Evolutionary conservation across 2,797 vertebrate genomes (phyloP), one percentile per base, ranked within the genome.

Genomic region (Sternarchorhynchus goeldii): DNA sequence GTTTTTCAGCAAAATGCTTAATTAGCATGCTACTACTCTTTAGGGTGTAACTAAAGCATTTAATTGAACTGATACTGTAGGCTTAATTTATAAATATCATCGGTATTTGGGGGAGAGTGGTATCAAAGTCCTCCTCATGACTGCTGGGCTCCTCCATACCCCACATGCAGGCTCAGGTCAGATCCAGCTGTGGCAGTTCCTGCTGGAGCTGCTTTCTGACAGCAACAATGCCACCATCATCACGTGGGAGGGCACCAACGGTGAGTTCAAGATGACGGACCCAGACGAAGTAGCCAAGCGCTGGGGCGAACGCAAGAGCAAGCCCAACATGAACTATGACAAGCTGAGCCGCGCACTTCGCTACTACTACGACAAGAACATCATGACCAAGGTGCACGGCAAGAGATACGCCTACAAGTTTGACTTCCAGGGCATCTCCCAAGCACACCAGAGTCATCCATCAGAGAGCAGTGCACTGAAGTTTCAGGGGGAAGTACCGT

Each of bases 321-420:
- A 92, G 74, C 91, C 91, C 83, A 92, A 92, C 88, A 92, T 92
- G 91, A 92, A 92, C 90, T 92, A 92, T 2, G 91, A 92, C 87
- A 92, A 92, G 90, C 87, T 92, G 84, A 92, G 91, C 81, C 93
- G 94, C 0, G 94, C 94, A 0, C 89, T 95, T 81, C 94, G 94
- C 83, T 95, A 95, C 89, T 95, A 95, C 90, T 95, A 95, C 0
- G 94, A 95, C 91, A 95, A 95, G 87, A 95, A 93, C 91, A 95
- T 95, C 90, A 95, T 95, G 94, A 95, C 94, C 60, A 95, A 95
- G 83, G 94, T 95, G 82, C 94, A 95, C 14, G 94, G 94, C 77
- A 95, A 95, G 85, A 91, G 94, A 79, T 95, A 95, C 50, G 94
- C 94, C 80, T 95, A 95, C 92, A 95, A 93, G 81, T 95, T 95